Base-by-base conservation (phyloP, 2,113 vertebrate genomes). In the Istiophorus platypterus region DNA sequence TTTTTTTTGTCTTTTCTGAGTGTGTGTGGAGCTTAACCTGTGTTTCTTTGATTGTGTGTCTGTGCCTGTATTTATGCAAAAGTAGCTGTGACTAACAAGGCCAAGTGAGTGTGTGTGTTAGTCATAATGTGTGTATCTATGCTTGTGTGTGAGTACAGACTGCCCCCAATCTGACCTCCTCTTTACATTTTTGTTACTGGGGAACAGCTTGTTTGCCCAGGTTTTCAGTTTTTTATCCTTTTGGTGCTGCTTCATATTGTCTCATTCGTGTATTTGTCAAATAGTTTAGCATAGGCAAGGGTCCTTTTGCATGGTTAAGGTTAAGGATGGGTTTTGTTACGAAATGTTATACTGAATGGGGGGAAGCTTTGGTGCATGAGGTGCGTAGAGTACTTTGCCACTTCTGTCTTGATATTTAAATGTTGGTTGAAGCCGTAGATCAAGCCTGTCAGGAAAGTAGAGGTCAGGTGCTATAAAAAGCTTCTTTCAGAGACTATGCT, bases 361-460 rank as follows among this genome's bases (percentile, higher is more conserved):
- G n/a, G 49, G 26, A 39, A 39, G 15, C 51, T 61, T 81, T 66
- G 80, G 65, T 54, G 71, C 66, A 45, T 68, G 37, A 17, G 54
- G 37, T 42, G 54, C 42, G 62, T 73, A 18, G 69, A 66, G 66
- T 45, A 84, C 84, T 89, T 74, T 85, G 54, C 56, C 51, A 31
- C 74, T 22, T 71, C 75, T 29, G 73, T 74, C 82, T 91, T 91
- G 79, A 81, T 91, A 92, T 92, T 92, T 68, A 92, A 93, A 92
- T 90, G 26, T 27, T 20, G 85, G 37, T 51, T 71, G 47, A 66
- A 78, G 80, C 41, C 76, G 71, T 79, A 72, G 64, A 71, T 54
- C 4, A 26, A 61, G 65, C 52, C 39, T 69, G 79, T 90, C 83
- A 80, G 78, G 49, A 58, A 77, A 71, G 39, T 51, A 72, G 76